Conservation (phyloP, 2,888 invertebrate genomes). For the Drosophila maculinotata region DNA sequence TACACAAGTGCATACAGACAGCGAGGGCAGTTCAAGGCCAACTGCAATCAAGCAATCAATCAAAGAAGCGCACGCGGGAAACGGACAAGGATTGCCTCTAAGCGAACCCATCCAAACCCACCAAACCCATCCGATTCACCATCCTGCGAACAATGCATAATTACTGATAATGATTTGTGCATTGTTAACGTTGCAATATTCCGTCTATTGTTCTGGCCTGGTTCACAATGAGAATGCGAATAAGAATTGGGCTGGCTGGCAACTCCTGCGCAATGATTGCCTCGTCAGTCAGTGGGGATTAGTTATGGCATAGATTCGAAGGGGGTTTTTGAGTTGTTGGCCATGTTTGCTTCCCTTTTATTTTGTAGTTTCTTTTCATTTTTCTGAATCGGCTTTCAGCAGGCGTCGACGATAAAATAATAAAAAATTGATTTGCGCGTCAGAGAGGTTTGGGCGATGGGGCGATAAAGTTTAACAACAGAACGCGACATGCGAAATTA, state of each 20-base stretch:
- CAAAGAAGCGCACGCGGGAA: conserved; percentile 45
- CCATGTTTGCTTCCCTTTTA: not conserved
- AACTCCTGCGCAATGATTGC: conserved; percentile 42
- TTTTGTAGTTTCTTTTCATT: not conserved
- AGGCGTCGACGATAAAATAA: conserved; percentile 72
- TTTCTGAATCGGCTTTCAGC: conserved; percentile 39
- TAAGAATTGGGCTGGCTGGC: conserved; percentile 27
- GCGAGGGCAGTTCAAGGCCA: conserved; percentile 69
- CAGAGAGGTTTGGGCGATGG: conserved; percentile 54
- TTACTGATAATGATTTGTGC: conserved; percentile 80
- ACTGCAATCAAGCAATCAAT: conserved; percentile 72
- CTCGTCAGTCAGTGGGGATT: conserved; percentile 48
- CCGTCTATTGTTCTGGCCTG: conserved; percentile 66
- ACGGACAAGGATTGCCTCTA: conserved; percentile 30
- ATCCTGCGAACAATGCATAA: conserved; percentile 70
- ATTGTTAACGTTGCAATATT: conserved; percentile 60
- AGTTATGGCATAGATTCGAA: conserved; percentile 58
- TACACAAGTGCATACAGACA: not conserved
- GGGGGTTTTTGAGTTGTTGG: conserved; percentile 14
- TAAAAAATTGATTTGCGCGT: conserved; percentile 76
- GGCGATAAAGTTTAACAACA: conserved; percentile 73
- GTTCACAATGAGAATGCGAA: conserved; percentile 16
- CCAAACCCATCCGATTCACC: conserved; percentile 13
- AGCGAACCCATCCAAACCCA: conserved; percentile 1
- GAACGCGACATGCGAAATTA: conserved; percentile 74